phyloP scores from a whole-genome alignment of 2,888 invertebrate genomes.

The Pyrochroa serraticornis region DNA sequence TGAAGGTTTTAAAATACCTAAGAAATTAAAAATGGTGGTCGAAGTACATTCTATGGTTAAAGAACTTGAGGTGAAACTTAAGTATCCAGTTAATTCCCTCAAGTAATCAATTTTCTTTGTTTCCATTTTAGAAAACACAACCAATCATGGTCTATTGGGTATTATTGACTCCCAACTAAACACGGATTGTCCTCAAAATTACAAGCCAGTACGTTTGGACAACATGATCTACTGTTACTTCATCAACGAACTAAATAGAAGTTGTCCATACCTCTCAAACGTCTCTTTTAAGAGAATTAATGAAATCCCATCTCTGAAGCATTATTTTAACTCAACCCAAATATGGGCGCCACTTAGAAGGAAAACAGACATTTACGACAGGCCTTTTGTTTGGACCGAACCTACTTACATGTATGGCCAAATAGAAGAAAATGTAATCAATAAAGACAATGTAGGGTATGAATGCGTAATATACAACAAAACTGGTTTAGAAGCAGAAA shows the following conservation, averaged over 20 bases:
- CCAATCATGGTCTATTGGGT: too few species aligned
- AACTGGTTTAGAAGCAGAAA: background rate
- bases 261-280: background rate
- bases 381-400: background rate
- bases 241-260: background rate
- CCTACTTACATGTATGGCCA: background rate
- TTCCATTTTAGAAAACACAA: too few species aligned
- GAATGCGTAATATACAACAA: background rate
- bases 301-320: background rate
- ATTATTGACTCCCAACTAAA: too few species aligned
- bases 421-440: too few species aligned
- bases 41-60: too few species aligned
- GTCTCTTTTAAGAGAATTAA: background rate
- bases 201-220: background rate
- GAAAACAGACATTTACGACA: background rate
- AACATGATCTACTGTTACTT: background rate
- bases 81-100: too few species aligned
- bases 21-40: too few species aligned
- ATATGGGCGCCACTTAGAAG: background rate
- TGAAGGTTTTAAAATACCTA: too few species aligned
- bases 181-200: background rate
- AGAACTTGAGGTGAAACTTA: too few species aligned
- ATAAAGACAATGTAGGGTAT: background rate
- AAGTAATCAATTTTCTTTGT: too few species aligned
- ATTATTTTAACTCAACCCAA: background rate